Evolutionary conservation across 2,113 vertebrate genomes (phyloP), one percentile per base, ranked within the genome.

Genomic region (Notarius lentiginosus): DNA sequence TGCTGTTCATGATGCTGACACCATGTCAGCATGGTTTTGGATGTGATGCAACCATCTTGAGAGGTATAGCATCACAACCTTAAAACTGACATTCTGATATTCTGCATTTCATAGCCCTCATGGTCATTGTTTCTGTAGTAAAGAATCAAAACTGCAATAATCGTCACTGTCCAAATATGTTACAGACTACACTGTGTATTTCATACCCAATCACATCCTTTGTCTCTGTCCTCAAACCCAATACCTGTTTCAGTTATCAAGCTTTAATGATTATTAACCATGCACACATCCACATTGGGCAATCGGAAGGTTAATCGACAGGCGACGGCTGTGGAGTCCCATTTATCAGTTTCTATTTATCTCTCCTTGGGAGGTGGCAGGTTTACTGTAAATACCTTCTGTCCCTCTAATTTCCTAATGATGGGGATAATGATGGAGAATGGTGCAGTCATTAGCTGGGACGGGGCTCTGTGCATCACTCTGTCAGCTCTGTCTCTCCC

Each of bases 371-470:
- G 98, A 98, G 97, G 97, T 98, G 98, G 97, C 98, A 99, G 97
- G 96, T 99, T 99, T 99, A 99, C 98, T 99, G 98, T 99, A 99
- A 99, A 99, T 99, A 99, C 98, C 98, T 98, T 99, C 98, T 99
- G 98, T 99, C 97, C 97, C 96, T 94, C 96, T 99, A 99, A 99
- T 99, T 98, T 99, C 96, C 97, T 99, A 99, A 99, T 98, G 98
- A 99, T 99, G 96, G 96, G 95, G 96, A 98, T 99, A 99, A 99
- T 99, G 97, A 99, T 96, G 95, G 98, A 98, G 98, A 99, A 98
- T 98, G 97, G 97, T 91, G 96, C 96, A 96, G 97, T 98, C 97
- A 97, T 99, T 99, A 99, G 96, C 96, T 95, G 93, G 96, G 97
- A 98, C 96, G 96, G 96, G 97, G 95, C 97, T 97, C 96, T 96